These are phyloP conservation scores for Trachemys scripta DNA, from an alignment of 2,113 vertebrate species.

Conservation along the genomic window DNA sequence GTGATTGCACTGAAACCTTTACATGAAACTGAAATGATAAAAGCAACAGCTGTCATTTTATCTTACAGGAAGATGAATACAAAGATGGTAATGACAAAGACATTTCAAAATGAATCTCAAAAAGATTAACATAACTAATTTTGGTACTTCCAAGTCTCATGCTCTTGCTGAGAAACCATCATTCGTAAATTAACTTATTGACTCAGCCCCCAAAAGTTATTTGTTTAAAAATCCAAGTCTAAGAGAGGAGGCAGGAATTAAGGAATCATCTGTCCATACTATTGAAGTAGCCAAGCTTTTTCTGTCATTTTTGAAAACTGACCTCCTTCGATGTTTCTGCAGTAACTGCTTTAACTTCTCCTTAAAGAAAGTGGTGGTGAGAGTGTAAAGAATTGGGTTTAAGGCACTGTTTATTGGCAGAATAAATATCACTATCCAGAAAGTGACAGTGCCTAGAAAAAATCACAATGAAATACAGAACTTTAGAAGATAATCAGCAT, in stretches of 20 bases:
- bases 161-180: not conserved
- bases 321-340: slow-evolving; percentile 78
- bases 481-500: not conserved
- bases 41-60: not conserved
- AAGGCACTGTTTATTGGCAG: slow-evolving; percentile 87
- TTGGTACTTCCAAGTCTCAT: not conserved
- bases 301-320: slow-evolving; percentile 72
- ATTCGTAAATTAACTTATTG: slow-evolving; percentile 61
- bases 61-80: not conserved
- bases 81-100: not conserved
- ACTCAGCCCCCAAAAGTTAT: slow-evolving; percentile 50
- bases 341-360: slow-evolving; percentile 85
- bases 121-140: slow-evolving; percentile 22
- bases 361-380: slow-evolving; percentile 87
- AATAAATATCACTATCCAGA: slow-evolving; percentile 85
- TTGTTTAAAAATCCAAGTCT: slow-evolving; percentile 70
- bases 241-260: slow-evolving; percentile 57
- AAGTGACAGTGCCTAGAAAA: slow-evolving; percentile 81
- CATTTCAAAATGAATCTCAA: not conserved
- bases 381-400: slow-evolving; percentile 86
- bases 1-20: not conserved
- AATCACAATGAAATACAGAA: not conserved
- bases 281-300: slow-evolving; percentile 80
- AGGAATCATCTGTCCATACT: slow-evolving; percentile 68
- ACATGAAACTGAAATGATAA: not conserved